Base-by-base conservation (phyloP, 2,888 invertebrate species). In the Zaprionus obscuricornis region DNA sequence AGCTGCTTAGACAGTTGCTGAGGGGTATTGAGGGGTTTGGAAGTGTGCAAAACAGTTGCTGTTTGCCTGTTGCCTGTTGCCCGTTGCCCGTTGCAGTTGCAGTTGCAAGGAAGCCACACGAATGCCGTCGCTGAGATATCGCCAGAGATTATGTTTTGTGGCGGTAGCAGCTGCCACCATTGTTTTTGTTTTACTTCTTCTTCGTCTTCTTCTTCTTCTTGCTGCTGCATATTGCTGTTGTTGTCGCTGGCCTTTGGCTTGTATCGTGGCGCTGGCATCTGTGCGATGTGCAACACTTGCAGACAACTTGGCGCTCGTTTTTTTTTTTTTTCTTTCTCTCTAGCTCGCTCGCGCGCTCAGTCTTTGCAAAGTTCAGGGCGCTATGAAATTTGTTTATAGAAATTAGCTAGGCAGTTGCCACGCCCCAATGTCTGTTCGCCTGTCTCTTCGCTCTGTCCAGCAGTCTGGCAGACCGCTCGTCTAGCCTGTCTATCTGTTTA, bases 121-220 rank as follows among this genome's bases (percentile, higher is more conserved):
- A 81, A 82, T 85, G 78, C 70, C 66, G 60, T 47, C 54, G 74
- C 57, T 51, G 54, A 79, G 87, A 86, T 81, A 86, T 86, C 64
- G 86, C 75, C 58, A 57, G 66, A 86, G 81, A 81, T 86, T 86
- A 82, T 85, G 83, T 82, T 81, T 86, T 77, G 86, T 79, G 81
- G 86, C 81, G 65, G 78, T 86, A 78, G 77, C 77, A 79, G 77
- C 86, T 85, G 77, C 86, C 81, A 84, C 78, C 82, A 77, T 82
- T 86, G 85, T 86, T 86, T 73, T 85, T 86, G 73, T 69, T 84
- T 55, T 60, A n/a, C n/a, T 54, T 39, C 36, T 49, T 56, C 14
- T 3, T 31, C 2, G 29, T 20, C 20, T 10, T 45, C 26, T 29
- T 45, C 20, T 13, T 40, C 43, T 27, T 57, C n/a, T 10, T 17